These are phyloP conservation scores for Drosophila niveifrons DNA, from an alignment of 2,888 invertebrate species.

Conservation along the genomic window DNA sequence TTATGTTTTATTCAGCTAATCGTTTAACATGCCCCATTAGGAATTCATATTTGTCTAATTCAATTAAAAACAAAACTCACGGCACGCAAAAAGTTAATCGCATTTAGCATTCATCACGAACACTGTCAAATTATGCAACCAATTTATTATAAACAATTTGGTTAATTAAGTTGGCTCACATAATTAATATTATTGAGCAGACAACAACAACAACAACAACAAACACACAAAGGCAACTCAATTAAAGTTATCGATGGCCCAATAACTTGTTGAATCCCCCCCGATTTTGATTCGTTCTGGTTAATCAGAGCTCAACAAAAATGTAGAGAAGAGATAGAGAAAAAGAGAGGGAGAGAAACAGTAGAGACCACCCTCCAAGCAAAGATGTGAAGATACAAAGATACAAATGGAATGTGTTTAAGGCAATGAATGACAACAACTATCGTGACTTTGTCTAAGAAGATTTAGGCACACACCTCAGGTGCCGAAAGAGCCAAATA, in stretches of 20 bases:
- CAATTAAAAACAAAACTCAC: conserved; percentile 12
- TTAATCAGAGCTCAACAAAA: conserved; percentile 18
- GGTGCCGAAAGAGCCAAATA: conserved; percentile 61
- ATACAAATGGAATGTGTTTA: conserved; percentile 53
- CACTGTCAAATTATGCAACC: conserved; percentile 14
- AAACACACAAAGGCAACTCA: conserved; percentile 33
- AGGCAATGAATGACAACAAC: conserved; percentile 58
- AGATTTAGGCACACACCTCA: conserved; percentile 69
- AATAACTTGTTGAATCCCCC: conserved; percentile 13
- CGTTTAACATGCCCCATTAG: background rate
- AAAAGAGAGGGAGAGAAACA: background rate
- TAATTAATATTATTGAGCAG: conserved; percentile 31
- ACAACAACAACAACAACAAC: no score
- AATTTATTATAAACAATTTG: conserved; percentile 31
- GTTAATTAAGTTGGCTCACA: conserved; percentile 39
- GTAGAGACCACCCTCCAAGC: conserved; percentile 52
- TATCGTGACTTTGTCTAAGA: conserved; percentile 45
- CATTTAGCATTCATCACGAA: conserved; percentile 23
- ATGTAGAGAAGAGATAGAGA: background rate
- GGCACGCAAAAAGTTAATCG: conserved; percentile 12
- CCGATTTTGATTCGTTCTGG: conserved; percentile 20
- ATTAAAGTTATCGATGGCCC: conserved; percentile 23
- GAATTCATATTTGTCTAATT: conserved; percentile 11
- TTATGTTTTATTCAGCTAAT: background rate
- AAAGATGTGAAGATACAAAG: conserved; percentile 20